Conservation (phyloP, 2,113 vertebrate species). For the Catharus minimus region DNA sequence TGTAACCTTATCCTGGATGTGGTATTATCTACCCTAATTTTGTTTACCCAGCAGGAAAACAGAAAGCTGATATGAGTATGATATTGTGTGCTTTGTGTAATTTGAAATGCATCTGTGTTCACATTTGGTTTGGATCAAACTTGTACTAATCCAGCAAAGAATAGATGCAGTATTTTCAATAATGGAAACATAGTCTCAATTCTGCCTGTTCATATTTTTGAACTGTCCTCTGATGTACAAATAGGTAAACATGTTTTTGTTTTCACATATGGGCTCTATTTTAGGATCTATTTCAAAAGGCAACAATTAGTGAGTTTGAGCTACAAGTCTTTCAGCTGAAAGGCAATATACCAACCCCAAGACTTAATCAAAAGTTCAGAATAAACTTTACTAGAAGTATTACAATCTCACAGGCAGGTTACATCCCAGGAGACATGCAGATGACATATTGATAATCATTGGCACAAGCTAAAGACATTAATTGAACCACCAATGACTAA, state of each 20-base stretch:
- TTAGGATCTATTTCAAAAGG: background rate
- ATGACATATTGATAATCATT: background rate
- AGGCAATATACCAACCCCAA: background rate
- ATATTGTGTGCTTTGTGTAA: background rate
- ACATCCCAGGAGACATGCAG: background rate
- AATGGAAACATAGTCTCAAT: background rate
- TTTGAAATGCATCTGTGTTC: background rate
- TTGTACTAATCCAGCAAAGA: background rate
- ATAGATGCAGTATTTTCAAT: background rate
- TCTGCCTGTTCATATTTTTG: background rate
- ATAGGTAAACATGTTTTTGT: background rate
- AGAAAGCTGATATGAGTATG: background rate
- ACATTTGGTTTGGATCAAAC: constrained; percentile 9
- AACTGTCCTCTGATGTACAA: background rate
- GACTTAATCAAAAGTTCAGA: background rate
- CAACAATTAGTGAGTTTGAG: background rate
- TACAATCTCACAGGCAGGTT: background rate
- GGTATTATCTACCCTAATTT: background rate
- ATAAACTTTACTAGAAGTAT: background rate
- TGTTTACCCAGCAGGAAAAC: background rate
- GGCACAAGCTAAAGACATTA: background rate
- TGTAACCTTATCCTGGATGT: background rate
- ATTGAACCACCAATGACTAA: background rate
- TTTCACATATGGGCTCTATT: background rate
- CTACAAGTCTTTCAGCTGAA: background rate